Percentiles rank a stretch among this genome's conserved stretches.
phyloP scores from a whole-genome alignment of 2,888 invertebrate genomes.

The Callimorpha dominula region DNA sequence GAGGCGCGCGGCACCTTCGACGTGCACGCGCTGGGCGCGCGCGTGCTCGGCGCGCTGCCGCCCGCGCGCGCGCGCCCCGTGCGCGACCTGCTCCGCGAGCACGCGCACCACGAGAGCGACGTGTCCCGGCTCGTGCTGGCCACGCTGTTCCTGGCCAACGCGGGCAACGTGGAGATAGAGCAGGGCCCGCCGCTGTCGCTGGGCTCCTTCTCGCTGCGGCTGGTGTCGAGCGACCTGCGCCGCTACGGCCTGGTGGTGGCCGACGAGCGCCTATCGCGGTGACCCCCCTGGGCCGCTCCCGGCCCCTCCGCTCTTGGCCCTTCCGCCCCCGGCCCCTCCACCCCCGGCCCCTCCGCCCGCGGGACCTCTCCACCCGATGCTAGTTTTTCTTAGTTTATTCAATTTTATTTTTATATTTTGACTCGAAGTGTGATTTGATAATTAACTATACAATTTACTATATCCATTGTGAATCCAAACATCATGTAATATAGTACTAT shows the following conservation, averaged over 20 bases:
- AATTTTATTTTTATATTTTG: not conserved
- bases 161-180: slow-evolving; percentile 69
- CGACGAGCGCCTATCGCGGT: not conserved
- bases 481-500: slow-evolving; percentile 7
- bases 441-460: slow-evolving; percentile 3
- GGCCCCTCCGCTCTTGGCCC: no score
- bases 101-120: slow-evolving; percentile 21
- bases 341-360: not conserved
- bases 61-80: slow-evolving; percentile 17
- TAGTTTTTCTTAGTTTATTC: not conserved
- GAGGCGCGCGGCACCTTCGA: slow-evolving; percentile 50
- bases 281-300: no score
- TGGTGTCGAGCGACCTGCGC: slow-evolving; percentile 57
- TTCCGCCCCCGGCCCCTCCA: not conserved
- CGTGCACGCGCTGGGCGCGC: slow-evolving; percentile 54
- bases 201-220: slow-evolving; percentile 65
- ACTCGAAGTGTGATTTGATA: not conserved
- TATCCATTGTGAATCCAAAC: slow-evolving; percentile 23
- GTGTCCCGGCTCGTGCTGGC: slow-evolving; percentile 46
- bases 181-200: slow-evolving; percentile 61
- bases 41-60: slow-evolving; percentile 45
- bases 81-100: slow-evolving; percentile 27
- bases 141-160: slow-evolving; percentile 60
- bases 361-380: not conserved
- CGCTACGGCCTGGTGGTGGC: slow-evolving; percentile 50